phyloP scores from a whole-genome alignment of 2,113 vertebrate species.

The Pterophyllum scalare region DNA sequence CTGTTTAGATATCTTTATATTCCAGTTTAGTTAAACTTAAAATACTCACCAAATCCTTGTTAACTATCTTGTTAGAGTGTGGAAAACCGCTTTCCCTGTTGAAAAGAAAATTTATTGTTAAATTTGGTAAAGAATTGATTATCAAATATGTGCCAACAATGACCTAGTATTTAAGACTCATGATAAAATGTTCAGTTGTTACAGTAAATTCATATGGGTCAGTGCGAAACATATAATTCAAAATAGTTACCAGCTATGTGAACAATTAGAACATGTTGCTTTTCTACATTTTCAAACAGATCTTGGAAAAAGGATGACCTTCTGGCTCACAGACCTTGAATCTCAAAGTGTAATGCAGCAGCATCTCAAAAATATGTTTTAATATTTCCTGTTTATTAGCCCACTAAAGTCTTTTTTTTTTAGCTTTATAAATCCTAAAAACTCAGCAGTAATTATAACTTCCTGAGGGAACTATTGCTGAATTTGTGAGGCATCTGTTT shows the following conservation, averaged over 20 bases:
- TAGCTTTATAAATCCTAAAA: too few species aligned
- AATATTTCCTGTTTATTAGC: too few species aligned
- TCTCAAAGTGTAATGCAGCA: too few species aligned
- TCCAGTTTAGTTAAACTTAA: not conserved
- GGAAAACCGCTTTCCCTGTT: not conserved
- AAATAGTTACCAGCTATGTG: not conserved
- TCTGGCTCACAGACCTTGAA: too few species aligned
- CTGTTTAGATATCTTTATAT: not conserved
- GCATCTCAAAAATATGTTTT: too few species aligned
- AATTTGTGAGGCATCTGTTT: too few species aligned
- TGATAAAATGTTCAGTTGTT: not conserved
- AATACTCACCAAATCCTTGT: constrained; percentile 61
- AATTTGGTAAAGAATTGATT: not conserved
- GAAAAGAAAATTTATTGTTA: not conserved
- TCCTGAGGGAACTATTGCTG: too few species aligned
- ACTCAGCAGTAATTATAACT: too few species aligned
- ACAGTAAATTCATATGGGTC: not conserved
- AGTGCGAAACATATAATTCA: too few species aligned
- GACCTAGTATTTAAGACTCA: not conserved
- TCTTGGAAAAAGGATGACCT: not conserved
- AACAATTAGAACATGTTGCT: not conserved
- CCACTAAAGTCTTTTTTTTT: too few species aligned
- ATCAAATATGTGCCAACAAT: not conserved
- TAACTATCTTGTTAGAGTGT: constrained; percentile 19
- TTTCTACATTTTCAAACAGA: not conserved